Percentiles rank a stretch among this genome's conserved stretches.
Conservation (phyloP, 2,797 vertebrate genomes). For the Lates japonicus region DNA sequence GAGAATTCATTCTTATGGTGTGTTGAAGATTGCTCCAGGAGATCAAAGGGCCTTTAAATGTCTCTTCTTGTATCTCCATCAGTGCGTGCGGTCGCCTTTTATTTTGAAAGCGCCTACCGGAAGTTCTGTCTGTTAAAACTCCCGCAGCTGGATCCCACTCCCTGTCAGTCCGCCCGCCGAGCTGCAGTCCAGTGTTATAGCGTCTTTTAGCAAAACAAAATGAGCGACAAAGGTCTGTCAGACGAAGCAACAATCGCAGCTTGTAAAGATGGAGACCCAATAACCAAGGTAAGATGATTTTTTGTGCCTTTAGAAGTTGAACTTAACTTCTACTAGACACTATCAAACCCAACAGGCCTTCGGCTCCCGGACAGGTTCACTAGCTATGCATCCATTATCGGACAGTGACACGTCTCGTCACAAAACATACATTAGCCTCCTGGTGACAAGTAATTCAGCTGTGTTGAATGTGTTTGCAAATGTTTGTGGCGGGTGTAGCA, state of each 20-base stretch:
- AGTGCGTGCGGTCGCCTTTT: conserved; percentile 11
- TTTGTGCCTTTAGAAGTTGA: accelerated
- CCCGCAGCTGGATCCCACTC: background rate
- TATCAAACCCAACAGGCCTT: conserved; percentile 20
- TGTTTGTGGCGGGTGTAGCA: accelerated
- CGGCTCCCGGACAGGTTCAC: conserved; percentile 1
- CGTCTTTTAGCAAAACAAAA: conserved; percentile 41
- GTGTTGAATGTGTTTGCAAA: accelerated
- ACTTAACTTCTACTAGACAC: background rate
- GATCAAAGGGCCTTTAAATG: too few species aligned
- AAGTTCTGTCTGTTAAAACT: background rate
- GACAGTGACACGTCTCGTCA: background rate
- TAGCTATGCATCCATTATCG: conserved; percentile 43
- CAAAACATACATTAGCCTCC: accelerated
- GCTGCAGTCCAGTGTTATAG: background rate
- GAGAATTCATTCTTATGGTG: too few species aligned
- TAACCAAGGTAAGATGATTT: conserved; percentile 77
- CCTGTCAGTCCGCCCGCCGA: background rate
- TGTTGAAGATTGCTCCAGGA: too few species aligned
- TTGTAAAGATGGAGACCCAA: conserved; percentile 83
- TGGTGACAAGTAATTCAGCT: accelerated
- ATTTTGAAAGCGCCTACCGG: conserved; percentile 48
- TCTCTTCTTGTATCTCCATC: too few species aligned
- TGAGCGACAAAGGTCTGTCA: conserved; percentile 84
- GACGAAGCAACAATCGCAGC: conserved; percentile 76